Evolutionary conservation across 2,888 invertebrate species (phyloP), one percentile per base, ranked within the genome.

Genomic region (Epistrophella euchroma): DNA sequence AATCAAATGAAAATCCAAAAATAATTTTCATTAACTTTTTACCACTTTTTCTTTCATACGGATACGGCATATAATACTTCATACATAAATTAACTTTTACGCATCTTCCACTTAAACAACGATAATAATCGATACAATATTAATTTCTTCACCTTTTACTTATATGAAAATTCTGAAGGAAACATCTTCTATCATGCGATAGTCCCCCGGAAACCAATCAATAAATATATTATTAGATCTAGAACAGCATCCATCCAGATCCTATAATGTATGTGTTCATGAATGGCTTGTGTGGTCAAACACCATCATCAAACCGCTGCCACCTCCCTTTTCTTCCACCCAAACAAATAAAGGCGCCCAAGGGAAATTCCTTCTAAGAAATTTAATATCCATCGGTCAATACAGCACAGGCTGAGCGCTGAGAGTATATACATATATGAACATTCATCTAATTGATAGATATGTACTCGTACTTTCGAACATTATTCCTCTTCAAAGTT

Each of bases 321-420:
- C 15, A 1, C n/a, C 35, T 45, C 17, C 25, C 15, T 25, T 6
- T 45, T 25, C 11, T 43, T 35, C 19, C 19, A 4, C 47, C 47
- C 43, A 9, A 50, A 62, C 43, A 62, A 62, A 62, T 43, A 62
- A 62, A 43, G 43, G 25, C 62, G 28, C 62, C 43, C 64, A 66
- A 66, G 64, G 64, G 52, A 55, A 68, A 74, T 52, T 74, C 74
- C 60, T 77, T 52, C 60, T 50, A 22, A 74, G 74, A 80, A 80
- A 80, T 74, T 74, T 70, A 80, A 80, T 80, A 80, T 80, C 58
- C 43, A 45, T 79, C 73, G 73, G 73, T 66, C 56, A 73, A 66
- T 68, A 68, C 80, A 4, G 28, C 74, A 52, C 60, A 74, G 19
- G 68, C 74, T 68, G 7, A 32, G 0, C n/a, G 68, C 74, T 68